A percentile compares a stretch with the other conserved stretches of the same genome.
Evolutionary conservation across 1,140 invertebrate genomes (phyloP).

Genomic region (Pseudobourletiella spinata): DNA sequence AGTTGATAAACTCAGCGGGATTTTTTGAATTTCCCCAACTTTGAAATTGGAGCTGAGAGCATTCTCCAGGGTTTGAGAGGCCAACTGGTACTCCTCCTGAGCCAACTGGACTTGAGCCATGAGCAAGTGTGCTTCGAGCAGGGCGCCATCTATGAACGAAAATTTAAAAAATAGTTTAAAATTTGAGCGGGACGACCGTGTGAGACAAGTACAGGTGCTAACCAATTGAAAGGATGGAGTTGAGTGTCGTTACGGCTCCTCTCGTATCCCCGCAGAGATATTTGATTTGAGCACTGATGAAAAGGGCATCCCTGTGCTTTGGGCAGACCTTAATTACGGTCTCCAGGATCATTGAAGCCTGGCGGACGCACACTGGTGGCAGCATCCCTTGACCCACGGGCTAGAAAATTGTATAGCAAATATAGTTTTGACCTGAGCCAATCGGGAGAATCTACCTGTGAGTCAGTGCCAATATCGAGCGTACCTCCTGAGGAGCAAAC

Average conservation of each 20-base stretch:
- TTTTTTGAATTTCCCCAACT: too few species aligned
- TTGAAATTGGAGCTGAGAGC: constrained; percentile 86
- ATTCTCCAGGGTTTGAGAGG: constrained; percentile 73
- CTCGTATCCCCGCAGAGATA: constrained; percentile 66
- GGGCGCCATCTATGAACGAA: constrained; percentile 35
- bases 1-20: too few species aligned
- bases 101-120: constrained; percentile 71
- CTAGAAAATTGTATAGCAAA: constrained; percentile 34
- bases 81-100: constrained; percentile 64
- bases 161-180: not conserved
- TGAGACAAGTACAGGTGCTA: not conserved
- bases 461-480: too few species aligned
- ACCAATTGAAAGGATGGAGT: constrained; percentile 58
- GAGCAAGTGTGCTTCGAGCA: constrained; percentile 71
- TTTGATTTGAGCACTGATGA: constrained; percentile 66
- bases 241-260: constrained; percentile 54
- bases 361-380: constrained; percentile 42
- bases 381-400: constrained; percentile 45
- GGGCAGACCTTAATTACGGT: constrained; percentile 69
- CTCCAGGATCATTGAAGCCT: constrained; percentile 59
- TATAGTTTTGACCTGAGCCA: not conserved
- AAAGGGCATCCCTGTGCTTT: constrained; percentile 62
- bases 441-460: not conserved
- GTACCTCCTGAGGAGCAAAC: constrained; percentile 55
- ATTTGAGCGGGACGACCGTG: too few species aligned